Conservation (phyloP, 2,113 vertebrate species). For the Psilopogon haemacephalus region DNA sequence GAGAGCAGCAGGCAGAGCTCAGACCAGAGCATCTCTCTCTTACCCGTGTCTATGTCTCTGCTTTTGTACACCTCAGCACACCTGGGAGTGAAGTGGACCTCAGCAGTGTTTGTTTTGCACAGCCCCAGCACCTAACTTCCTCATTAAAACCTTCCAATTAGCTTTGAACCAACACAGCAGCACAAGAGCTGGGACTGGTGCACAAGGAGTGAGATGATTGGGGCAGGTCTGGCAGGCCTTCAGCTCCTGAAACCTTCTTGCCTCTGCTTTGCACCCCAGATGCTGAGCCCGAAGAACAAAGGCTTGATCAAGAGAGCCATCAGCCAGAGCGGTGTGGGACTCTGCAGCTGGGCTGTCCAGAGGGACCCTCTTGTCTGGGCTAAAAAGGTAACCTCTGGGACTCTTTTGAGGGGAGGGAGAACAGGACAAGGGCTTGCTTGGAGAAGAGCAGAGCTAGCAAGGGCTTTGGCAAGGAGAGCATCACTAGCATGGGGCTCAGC, state of each 20-base stretch:
- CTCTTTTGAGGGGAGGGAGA: background rate
- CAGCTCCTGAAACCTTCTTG: background rate
- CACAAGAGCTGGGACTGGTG: fast-evolving
- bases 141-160: too few relatives aligned
- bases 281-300: slow-evolving; percentile 85
- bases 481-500: background rate
- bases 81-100: too few relatives aligned
- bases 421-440: background rate
- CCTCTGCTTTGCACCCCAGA: slow-evolving; percentile 66
- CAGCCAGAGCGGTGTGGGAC: slow-evolving; percentile 87
- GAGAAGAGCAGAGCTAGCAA: background rate
- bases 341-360: slow-evolving; percentile 87
- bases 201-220: fast-evolving
- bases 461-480: background rate
- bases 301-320: slow-evolving; percentile 89
- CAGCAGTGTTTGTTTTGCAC: too few relatives aligned
- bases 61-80: too few relatives aligned
- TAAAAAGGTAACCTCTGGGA: slow-evolving; percentile 68
- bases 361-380: slow-evolving; percentile 80
- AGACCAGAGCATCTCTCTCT: too few relatives aligned
- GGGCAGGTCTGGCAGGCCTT: background rate
- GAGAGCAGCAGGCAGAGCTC: too few relatives aligned
- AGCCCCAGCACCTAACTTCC: too few relatives aligned
- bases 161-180: too few relatives aligned
- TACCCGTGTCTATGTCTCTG: too few relatives aligned